Base-by-base conservation (phyloP, 2,797 vertebrate genomes). In the Acanthis flammea region DNA sequence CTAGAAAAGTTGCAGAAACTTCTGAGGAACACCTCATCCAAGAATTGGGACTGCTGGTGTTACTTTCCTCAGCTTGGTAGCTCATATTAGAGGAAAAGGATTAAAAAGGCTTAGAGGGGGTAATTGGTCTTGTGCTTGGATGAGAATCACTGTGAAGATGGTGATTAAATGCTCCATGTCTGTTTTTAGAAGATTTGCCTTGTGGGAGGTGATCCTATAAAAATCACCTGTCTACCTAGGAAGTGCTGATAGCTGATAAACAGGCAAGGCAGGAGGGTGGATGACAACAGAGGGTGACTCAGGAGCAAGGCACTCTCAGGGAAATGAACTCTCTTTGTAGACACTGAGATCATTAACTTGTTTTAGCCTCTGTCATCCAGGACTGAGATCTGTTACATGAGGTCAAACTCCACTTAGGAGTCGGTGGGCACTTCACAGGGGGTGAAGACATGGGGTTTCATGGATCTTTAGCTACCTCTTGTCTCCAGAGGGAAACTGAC, bases 71-170 rank as follows among this genome's bases (percentile, higher is more conserved):
- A 44, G 47, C 12, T 53, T 70, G 18, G 6, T 57, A 41, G 74
- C 75, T 73, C 57, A n/a, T 18, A 2, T 47, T 67, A 63, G 45
- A 86, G 37, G 25, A 47, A 44, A 48, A 81, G 39, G 90, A 93
- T 93, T 91, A 54, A 70, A 61, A 72, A 71, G 60, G 62, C 65
- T 86, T 92, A 85, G 67, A 63, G 62, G 51, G 19, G 27, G 45
- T 33, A 82, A 72, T 37, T 58, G 5, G 1, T 16, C 84, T 61
- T 30, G 66, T 57, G 54, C 74, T 78, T 41, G 37, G 83, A 44
- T 23, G 35, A 73, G 53, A 51, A 50, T 55, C 0, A 0, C 50
- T 65, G 68, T 12, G 17, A 73, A 48, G 61, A 27, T 1, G 5
- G 60, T 0, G 35, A 76, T 87, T 62, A 87, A 91, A 76, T 44